A percentile compares a stretch with the other conserved stretches of the same genome.
phyloP scores from a whole-genome alignment of 2,888 invertebrate genomes.

The Eledona agricola region DNA sequence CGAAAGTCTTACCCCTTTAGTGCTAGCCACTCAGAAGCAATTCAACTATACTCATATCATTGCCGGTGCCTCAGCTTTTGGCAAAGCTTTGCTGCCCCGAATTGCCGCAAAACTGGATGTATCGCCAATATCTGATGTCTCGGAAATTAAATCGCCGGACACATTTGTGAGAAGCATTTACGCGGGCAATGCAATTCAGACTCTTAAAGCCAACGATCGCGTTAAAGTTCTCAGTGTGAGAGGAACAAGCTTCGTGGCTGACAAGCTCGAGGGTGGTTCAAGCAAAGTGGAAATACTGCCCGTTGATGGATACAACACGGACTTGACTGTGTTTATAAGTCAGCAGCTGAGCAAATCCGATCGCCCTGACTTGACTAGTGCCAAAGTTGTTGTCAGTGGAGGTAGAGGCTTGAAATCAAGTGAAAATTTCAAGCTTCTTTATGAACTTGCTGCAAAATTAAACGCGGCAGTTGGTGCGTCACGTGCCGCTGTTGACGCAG shows the following conservation, averaged over 20 bases:
- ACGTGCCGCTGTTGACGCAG: constrained; percentile 97
- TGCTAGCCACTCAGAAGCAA: constrained; percentile 90
- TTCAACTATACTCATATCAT: constrained; percentile 95
- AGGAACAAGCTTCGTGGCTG: constrained; percentile 89
- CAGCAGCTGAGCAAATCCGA: constrained; percentile 96
- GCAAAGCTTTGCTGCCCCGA: constrained; percentile 87
- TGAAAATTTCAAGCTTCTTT: constrained; percentile 96
- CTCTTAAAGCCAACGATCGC: constrained; percentile 85
- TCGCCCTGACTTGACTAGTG: constrained; percentile 92
- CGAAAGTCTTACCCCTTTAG: constrained; percentile 86
- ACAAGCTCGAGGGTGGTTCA: constrained; percentile 78
- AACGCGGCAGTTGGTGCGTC: constrained; percentile 98
- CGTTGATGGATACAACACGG: constrained; percentile 76
- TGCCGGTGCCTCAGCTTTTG: constrained; percentile 93
- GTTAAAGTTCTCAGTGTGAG: constrained; percentile 91
- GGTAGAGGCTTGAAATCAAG: constrained; percentile 97
- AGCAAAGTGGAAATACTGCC: constrained; percentile 80
- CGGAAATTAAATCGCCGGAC: constrained; percentile 88
- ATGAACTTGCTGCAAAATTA: constrained; percentile 95
- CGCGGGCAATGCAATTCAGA: constrained; percentile 96
- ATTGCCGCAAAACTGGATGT: constrained; percentile 97
- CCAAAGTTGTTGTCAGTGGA: constrained; percentile 88
- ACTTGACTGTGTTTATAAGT: constrained; percentile 80
- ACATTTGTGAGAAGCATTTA: constrained; percentile 96
- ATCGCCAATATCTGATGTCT: constrained; percentile 95